These are phyloP conservation scores for Hozukius guyotensis DNA, from an alignment of 2,797 vertebrate genomes.

Conservation along the genomic window DNA sequence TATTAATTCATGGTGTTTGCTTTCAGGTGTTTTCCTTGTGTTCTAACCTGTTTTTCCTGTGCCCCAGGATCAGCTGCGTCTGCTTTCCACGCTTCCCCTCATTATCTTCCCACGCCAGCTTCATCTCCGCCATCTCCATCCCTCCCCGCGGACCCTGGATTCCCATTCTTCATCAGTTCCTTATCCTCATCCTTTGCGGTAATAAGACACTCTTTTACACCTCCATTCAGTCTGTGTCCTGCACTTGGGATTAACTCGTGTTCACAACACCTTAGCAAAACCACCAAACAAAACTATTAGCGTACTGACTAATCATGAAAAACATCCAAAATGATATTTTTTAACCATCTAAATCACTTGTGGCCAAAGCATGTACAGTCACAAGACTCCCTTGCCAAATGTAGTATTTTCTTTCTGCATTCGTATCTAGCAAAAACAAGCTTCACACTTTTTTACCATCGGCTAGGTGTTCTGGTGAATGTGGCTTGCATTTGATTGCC, in stretches of 20 bases:
- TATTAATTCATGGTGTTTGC: background rate
- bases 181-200: background rate
- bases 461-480: background rate
- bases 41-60: background rate
- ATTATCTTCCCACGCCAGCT: background rate
- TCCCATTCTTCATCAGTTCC: background rate
- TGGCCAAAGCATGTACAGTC: background rate
- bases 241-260: background rate
- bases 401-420: background rate
- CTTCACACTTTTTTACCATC: background rate
- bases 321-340: no score
- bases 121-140: background rate
- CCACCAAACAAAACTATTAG: no score
- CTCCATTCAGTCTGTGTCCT: background rate
- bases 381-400: background rate
- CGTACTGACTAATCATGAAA: no score
- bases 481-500: background rate
- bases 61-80: background rate
- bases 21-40: background rate
- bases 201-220: background rate
- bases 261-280: background rate
- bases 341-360: no score
- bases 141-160: background rate
- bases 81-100: background rate
- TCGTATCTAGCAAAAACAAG: no score